Conservation (phyloP, 23 tunicate species). For the Ciona savignyi region DNA sequence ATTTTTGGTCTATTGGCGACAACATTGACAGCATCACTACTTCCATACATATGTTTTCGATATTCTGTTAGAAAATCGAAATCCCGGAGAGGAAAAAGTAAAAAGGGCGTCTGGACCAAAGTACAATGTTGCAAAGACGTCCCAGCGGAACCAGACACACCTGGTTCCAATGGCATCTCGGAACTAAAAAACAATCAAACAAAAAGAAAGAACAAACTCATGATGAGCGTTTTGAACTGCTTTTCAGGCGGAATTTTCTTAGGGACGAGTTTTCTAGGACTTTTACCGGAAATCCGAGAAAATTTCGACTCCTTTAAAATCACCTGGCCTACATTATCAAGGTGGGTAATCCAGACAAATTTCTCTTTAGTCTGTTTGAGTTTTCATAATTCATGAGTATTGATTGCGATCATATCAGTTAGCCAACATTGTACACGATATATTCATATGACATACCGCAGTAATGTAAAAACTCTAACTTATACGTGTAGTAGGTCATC, state of each 20-base stretch:
- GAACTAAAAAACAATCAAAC: background rate
- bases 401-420: background rate
- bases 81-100: background rate
- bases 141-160: too few relatives aligned
- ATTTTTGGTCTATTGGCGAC: constrained; percentile 54
- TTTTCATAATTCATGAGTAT: background rate
- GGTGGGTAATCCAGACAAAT: too few relatives aligned
- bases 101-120: background rate
- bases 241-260: constrained; percentile 86
- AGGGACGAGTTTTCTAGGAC: constrained; percentile 72
- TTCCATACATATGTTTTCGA: constrained; percentile 52
- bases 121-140: constrained; percentile 4
- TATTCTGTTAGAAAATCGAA: constrained; percentile 9
- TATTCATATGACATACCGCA: too few relatives aligned
- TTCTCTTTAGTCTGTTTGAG: too few relatives aligned
- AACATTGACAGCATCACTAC: constrained; percentile 57
- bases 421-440: too few relatives aligned
- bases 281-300: constrained; percentile 84
- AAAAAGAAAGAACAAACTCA: background rate
- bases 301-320: constrained; percentile 41
- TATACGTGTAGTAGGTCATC: too few relatives aligned
- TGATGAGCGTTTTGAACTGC: constrained; percentile 54
- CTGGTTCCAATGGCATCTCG: too few relatives aligned
- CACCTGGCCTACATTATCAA: constrained; percentile 40
- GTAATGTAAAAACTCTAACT: too few relatives aligned